Conservation (phyloP, 2,797 vertebrate species). For the Eleutherodactylus coqui region DNA sequence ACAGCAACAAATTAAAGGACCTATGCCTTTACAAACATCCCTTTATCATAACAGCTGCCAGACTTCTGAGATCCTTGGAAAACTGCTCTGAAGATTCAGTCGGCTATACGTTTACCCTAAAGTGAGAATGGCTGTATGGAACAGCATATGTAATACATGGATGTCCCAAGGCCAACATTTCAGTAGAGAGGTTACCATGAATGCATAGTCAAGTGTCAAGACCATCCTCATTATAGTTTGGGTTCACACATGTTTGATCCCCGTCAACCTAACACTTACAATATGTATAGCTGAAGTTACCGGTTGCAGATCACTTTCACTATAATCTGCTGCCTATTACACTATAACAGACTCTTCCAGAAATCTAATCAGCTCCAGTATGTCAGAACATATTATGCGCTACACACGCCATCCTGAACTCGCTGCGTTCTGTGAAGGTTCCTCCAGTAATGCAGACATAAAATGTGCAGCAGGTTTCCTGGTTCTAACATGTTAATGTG, state of each 20-base stretch:
- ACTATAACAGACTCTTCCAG: slow-evolving; percentile 46
- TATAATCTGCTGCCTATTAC: not conserved
- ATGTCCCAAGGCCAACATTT: not conserved
- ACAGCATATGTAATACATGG: not conserved
- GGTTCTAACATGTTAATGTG: slow-evolving; percentile 73
- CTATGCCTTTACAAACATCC: no score
- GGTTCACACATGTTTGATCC: not conserved
- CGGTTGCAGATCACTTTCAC: not conserved
- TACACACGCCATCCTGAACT: slow-evolving; percentile 71
- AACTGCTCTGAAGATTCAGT: no score
- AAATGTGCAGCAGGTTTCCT: slow-evolving; percentile 74
- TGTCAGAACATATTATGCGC: slow-evolving; percentile 69
- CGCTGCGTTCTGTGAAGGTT: slow-evolving; percentile 69
- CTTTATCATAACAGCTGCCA: no score
- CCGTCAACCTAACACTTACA: not conserved
- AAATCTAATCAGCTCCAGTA: slow-evolving; percentile 67
- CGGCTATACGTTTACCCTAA: no score
- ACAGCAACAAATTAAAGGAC: no score
- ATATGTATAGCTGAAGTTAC: not conserved
- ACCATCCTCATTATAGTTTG: not conserved
- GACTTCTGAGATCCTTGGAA: no score
- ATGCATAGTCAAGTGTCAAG: not conserved
- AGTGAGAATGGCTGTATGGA: no score
- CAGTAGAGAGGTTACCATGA: not conserved
- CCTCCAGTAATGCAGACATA: slow-evolving; percentile 67